These are phyloP conservation scores for Melinaea marsaeus DNA, from an alignment of 2,888 invertebrate species.

Conservation along the genomic window DNA sequence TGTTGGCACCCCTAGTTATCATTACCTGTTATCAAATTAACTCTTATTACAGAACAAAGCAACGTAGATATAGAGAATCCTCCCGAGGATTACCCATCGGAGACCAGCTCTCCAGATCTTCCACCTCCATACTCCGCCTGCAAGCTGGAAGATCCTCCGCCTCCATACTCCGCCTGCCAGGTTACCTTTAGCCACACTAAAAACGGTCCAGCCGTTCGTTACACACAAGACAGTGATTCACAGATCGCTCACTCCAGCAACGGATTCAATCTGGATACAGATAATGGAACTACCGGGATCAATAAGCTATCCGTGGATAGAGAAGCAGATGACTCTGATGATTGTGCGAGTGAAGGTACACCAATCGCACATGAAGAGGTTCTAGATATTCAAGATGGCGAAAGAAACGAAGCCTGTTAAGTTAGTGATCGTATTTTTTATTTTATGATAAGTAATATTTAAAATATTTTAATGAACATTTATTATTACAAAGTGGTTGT, in stretches of 20 bases:
- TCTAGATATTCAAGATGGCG: conserved; percentile 15
- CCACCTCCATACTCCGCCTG: conserved; percentile 57
- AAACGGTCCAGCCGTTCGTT: conserved; percentile 45
- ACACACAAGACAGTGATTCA: conserved; percentile 27
- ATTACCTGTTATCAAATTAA: not conserved
- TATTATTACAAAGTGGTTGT: too few relatives aligned
- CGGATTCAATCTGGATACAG: conserved; percentile 22
- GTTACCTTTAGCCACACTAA: conserved; percentile 46
- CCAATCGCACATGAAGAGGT: conserved; percentile 21
- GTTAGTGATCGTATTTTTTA: not conserved
- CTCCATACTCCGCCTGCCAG: conserved; percentile 60
- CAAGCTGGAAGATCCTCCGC: conserved; percentile 52
- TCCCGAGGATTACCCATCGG: conserved; percentile 30
- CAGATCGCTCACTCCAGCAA: conserved; percentile 28
- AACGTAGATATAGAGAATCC: conserved; percentile 10
- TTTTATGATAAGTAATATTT: not conserved
- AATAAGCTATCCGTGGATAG: conserved; percentile 21
- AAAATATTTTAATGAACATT: too few relatives aligned
- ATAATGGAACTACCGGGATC: conserved; percentile 11
- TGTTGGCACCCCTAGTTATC: too few relatives aligned
- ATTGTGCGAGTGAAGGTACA: conserved; percentile 15
- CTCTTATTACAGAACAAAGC: conserved; percentile 13
- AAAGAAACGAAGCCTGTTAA: conserved; percentile 3
- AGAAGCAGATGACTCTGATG: conserved; percentile 20
- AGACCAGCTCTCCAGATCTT: conserved; percentile 36